A percentile compares a stretch with the other conserved stretches of the same genome.
Conservation (phyloP, 2,113 vertebrate species). For the Thunnus thynnus region DNA sequence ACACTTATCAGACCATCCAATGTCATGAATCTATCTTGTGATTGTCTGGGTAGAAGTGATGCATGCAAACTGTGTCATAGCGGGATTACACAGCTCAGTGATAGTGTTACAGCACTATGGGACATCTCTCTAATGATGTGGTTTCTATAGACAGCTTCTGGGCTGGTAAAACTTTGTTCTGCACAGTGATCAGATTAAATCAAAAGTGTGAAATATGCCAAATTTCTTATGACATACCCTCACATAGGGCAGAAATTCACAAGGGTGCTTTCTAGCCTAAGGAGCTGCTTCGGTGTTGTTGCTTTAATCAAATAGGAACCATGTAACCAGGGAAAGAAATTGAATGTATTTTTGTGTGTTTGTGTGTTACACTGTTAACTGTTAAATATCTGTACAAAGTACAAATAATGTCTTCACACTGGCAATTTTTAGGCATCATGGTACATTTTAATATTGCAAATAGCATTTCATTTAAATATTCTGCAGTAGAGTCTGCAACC, state of each 20-base stretch:
- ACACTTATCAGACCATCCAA: slow-evolving; percentile 57
- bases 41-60: slow-evolving; percentile 56
- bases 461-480: not conserved
- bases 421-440: not conserved
- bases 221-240: slow-evolving; percentile 39
- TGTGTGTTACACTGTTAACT: slow-evolving; percentile 1
- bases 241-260: slow-evolving; percentile 31
- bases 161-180: slow-evolving; percentile 30
- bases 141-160: slow-evolving; percentile 42
- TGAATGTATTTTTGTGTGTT: not conserved
- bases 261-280: slow-evolving; percentile 12
- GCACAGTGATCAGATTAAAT: slow-evolving; percentile 45
- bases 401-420: not conserved
- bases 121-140: slow-evolving; percentile 71
- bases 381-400: not conserved
- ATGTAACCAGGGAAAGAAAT: not conserved
- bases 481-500: no score
- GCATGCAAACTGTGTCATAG: slow-evolving; percentile 64
- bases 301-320: slow-evolving; percentile 25
- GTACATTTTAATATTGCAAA: not conserved
- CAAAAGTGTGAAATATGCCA: slow-evolving; percentile 53
- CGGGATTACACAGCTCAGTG: slow-evolving; percentile 72
- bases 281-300: slow-evolving; percentile 9
- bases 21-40: slow-evolving; percentile 55
- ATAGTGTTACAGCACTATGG: slow-evolving; percentile 60